Evolutionary conservation across 2,888 invertebrate genomes (phyloP).

Genomic region (Trypoxylon attenuatum): DNA sequence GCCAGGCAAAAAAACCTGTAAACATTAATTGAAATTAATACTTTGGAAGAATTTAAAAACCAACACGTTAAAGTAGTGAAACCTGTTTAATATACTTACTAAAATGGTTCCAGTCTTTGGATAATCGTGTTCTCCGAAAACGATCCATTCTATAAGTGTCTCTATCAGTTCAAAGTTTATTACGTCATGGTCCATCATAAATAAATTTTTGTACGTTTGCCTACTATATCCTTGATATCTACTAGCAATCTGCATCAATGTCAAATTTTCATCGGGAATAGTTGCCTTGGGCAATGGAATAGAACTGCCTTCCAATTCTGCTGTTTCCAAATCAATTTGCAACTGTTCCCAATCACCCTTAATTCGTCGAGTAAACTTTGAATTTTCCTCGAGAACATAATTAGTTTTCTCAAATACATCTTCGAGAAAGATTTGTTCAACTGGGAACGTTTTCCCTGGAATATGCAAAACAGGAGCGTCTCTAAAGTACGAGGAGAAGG

Average conservation of each 20-base stretch:
- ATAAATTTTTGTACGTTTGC: constrained; percentile 83
- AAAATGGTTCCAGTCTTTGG: constrained; percentile 85
- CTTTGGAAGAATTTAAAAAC: too few species aligned
- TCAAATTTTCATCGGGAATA: constrained; percentile 84
- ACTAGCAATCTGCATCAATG: constrained; percentile 80
- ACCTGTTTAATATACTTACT: too few species aligned
- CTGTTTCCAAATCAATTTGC: constrained; percentile 80
- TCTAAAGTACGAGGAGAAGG: constrained; percentile 90
- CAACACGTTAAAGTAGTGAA: too few species aligned
- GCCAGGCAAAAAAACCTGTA: constrained; percentile 84
- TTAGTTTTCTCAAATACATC: constrained; percentile 83
- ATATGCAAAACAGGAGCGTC: constrained; percentile 87
- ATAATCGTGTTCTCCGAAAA: constrained; percentile 82
- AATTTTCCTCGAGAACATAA: constrained; percentile 80
- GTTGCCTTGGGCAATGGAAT: constrained; percentile 78
- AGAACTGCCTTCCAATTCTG: constrained; percentile 78
- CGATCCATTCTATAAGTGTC: constrained; percentile 82
- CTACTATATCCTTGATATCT: constrained; percentile 81
- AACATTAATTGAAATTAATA: too few species aligned
- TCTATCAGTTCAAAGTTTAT: constrained; percentile 88
- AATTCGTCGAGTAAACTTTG: constrained; percentile 80
- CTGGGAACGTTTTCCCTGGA: constrained; percentile 90
- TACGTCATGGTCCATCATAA: constrained; percentile 85
- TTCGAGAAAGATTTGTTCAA: constrained; percentile 87
- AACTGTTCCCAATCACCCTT: constrained; percentile 78